Evolutionary conservation across 2,888 invertebrate genomes (phyloP).

Genomic region (Tuberolachnus salignus): DNA sequence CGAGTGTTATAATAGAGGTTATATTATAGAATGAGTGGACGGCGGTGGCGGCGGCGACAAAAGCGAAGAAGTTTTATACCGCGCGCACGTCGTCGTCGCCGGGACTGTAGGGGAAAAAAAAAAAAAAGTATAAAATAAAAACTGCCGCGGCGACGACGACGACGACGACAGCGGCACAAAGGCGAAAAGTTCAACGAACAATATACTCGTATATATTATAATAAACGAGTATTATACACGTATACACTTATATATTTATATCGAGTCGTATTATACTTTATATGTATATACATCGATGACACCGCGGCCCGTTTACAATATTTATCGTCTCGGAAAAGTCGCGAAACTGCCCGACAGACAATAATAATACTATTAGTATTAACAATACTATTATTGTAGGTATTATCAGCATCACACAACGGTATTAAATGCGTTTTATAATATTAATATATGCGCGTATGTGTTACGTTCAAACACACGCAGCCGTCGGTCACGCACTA

Average conservation of each 20-base stretch:
- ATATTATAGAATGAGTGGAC: not conserved
- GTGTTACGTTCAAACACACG: not conserved
- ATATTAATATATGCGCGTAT: not conserved
- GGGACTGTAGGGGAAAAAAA: not conserved
- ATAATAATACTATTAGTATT: conserved; percentile 26
- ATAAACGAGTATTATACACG: too few species aligned
- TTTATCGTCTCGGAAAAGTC: conserved; percentile 41
- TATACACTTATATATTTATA: too few species aligned
- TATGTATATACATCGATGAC: conserved; percentile 17
- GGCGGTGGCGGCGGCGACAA: not conserved
- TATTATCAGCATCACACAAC: not conserved
- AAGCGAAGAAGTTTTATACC: conserved; percentile 40
- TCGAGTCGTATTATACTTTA: not conserved
- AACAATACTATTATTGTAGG: not conserved
- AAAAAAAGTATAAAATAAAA: not conserved
- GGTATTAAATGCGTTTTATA: too few species aligned
- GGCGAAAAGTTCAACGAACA: conserved; percentile 47
- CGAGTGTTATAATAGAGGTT: not conserved
- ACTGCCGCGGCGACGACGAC: conserved; percentile 4
- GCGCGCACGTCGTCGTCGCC: not conserved
- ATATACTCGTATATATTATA: not conserved
- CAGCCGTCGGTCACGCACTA: conserved; percentile 42
- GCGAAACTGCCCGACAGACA: conserved; percentile 33
- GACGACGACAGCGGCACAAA: conserved; percentile 27
- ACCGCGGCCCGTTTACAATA: conserved; percentile 30